Evolutionary conservation across 2,797 vertebrate genomes (phyloP).

Genomic region (Hyperoplus immaculatus): DNA sequence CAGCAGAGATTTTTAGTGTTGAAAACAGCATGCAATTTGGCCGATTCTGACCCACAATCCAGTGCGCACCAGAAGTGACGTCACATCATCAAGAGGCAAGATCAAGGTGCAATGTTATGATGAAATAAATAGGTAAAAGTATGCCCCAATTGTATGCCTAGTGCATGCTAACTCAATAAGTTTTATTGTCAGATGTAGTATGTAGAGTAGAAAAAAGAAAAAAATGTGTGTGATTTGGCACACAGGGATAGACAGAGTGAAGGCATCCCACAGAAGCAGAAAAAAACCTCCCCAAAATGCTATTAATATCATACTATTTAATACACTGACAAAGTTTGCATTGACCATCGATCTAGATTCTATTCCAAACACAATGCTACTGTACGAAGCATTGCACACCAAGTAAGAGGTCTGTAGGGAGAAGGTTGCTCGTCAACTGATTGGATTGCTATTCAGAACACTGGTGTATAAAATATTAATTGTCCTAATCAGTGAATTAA

Average conservation of each 20-base stretch:
- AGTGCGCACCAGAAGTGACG: no score
- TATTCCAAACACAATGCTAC: conserved; percentile 1
- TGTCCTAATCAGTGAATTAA: conserved; percentile 50
- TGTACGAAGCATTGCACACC: background rate
- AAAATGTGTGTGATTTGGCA: no score
- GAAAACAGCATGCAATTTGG: no score
- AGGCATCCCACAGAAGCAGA: background rate
- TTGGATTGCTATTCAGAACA: conserved; percentile 46
- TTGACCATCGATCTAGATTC: conserved; percentile 10
- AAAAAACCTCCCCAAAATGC: background rate
- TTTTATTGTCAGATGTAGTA: no score
- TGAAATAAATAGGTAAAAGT: no score
- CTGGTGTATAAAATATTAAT: conserved; percentile 32
- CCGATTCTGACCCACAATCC: no score
- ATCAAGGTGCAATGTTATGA: no score
- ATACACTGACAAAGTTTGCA: background rate
- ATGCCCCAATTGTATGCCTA: no score
- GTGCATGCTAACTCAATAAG: no score
- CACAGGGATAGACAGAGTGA: background rate
- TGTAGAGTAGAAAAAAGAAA: no score
- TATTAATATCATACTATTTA: background rate
- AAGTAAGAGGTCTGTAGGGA: conserved; percentile 11
- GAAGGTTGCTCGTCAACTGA: conserved; percentile 34
- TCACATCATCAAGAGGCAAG: no score
- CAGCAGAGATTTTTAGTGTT: no score